Conservation (phyloP, 2,797 vertebrate genomes). For the Psittacula derbiana region DNA sequence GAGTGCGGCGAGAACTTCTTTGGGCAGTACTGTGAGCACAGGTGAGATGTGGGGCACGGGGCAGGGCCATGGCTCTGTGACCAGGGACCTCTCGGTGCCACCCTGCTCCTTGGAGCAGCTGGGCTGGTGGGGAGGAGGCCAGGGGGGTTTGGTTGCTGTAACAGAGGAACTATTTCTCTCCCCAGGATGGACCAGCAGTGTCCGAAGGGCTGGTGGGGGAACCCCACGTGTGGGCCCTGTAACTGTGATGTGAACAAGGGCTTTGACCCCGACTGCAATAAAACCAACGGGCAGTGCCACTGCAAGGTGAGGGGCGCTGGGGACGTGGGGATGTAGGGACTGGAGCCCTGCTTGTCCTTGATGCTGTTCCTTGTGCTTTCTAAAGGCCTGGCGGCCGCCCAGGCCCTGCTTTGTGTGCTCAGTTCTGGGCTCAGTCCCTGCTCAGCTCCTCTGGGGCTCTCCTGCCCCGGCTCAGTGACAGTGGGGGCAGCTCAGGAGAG, state of each 20-base stretch:
- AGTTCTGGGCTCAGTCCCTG: not conserved
- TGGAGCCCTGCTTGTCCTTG: not conserved
- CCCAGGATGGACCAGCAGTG: constrained; percentile 94
- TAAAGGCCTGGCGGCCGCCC: not conserved
- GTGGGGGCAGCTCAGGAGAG: not conserved
- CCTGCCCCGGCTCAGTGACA: not conserved
- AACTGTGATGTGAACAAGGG: constrained; percentile 92
- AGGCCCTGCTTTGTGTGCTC: not conserved
- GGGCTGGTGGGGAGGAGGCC: not conserved
- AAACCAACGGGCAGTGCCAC: constrained; percentile 92
- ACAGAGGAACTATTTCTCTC: constrained; percentile 11
- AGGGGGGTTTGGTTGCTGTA: not conserved
- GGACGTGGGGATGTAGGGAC: not conserved
- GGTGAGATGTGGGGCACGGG: constrained; percentile 74
- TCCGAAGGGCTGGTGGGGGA: constrained; percentile 98
- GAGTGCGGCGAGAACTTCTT: constrained; percentile 92
- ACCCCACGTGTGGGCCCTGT: constrained; percentile 92
- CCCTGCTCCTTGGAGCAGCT: not conserved
- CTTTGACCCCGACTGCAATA: constrained; percentile 96
- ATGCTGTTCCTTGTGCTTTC: not conserved
- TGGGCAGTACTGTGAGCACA: constrained; percentile 96
- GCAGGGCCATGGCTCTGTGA: rapidly evolving
- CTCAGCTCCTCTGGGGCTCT: not conserved
- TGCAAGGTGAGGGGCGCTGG: constrained; percentile 87
- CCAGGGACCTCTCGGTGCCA: not conserved